Conservation (phyloP, 2,113 vertebrate genomes). For the Platichthys stellatus region DNA sequence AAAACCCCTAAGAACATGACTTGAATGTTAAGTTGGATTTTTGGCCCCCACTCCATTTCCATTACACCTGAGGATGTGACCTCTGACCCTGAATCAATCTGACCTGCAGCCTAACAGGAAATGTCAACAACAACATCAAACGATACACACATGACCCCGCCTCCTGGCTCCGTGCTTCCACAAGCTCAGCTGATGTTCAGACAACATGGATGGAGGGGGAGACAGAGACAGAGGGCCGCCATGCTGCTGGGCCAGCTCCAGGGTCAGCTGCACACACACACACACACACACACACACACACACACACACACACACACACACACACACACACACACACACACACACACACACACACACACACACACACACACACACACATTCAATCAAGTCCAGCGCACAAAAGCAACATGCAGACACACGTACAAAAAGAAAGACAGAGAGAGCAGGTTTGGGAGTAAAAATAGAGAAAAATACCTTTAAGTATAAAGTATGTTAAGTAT, state of each 20-base stretch:
- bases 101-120: conserved; percentile 32
- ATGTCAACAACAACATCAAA: conserved; percentile 24
- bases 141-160: conserved; percentile 73
- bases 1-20: too few relatives aligned
- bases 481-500: too few relatives aligned
- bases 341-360: neutral
- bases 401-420: conserved; percentile 33
- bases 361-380: neutral
- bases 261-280: conserved; percentile 57
- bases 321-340: conserved; percentile 25
- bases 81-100: neutral
- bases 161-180: conserved; percentile 72
- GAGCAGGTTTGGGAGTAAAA: conserved; percentile 26
- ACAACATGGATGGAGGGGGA: conserved; percentile 72
- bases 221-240: conserved; percentile 71
- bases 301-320: neutral
- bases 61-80: conserved; percentile 9
- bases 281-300: conserved; percentile 24
- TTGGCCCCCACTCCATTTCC: neutral
- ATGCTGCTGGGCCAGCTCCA: conserved; percentile 73
- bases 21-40: neutral
- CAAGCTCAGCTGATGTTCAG: conserved; percentile 76
- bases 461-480: conserved; percentile 1
- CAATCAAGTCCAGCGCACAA: conserved; percentile 10
- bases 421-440: conserved; percentile 24